Conservation (phyloP, 2,888 invertebrate genomes). For the Zonitis immaculata region DNA sequence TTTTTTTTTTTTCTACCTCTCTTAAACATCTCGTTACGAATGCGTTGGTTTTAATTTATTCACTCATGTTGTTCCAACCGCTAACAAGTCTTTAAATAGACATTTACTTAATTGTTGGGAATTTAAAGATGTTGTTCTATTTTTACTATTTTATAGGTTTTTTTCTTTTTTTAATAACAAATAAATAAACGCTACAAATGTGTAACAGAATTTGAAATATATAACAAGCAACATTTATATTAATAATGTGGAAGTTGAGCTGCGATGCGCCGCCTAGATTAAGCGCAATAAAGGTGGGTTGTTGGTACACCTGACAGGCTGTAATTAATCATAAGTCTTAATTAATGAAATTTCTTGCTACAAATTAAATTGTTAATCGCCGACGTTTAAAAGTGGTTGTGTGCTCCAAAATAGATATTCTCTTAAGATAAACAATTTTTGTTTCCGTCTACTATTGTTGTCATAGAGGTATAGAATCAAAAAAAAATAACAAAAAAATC, state of each 20-base stretch:
- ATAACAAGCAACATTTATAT: neutral
- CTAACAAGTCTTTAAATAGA: neutral
- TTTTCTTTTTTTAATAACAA: too few species aligned
- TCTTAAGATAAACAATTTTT: too few species aligned
- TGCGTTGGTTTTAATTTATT: conserved; percentile 1
- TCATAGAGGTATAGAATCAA: too few species aligned
- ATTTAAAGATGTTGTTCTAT: too few species aligned
- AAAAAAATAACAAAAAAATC: too few species aligned
- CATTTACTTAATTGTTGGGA: conserved; percentile 13
- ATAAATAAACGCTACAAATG: neutral
- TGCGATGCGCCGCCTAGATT: conserved; percentile 1
- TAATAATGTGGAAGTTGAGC: neutral
- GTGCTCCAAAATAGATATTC: too few species aligned
- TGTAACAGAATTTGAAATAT: neutral
- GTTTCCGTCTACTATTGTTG: too few species aligned
- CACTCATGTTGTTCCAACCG: conserved; percentile 3
- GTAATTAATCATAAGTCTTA: conserved; percentile 29
- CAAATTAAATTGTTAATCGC: conserved; percentile 30
- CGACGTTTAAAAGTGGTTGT: conserved; percentile 14
- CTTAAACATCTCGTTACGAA: conserved; percentile 10
- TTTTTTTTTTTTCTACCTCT: conserved; percentile 15
- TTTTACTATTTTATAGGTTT: too few species aligned
- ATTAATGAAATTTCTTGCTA: conserved; percentile 30
- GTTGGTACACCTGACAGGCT: conserved; percentile 24
- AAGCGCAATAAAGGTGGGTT: conserved; percentile 8